These are phyloP conservation scores for Sceloporus undulatus DNA, from an alignment of 2,113 vertebrate genomes.

Conservation along the genomic window DNA sequence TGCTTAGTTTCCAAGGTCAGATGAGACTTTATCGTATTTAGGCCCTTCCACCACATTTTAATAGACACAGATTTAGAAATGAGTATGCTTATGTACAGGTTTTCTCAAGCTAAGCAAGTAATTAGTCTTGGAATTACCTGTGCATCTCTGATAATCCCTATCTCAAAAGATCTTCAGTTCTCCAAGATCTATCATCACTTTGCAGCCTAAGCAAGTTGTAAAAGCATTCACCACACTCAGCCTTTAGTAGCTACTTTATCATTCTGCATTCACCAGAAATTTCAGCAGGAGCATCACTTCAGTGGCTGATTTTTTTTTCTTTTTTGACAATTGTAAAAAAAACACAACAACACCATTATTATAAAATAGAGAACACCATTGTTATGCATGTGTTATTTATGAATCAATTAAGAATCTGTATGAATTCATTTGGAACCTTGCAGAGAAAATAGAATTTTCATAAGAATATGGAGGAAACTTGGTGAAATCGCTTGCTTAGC, in stretches of 20 bases:
- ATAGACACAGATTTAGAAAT: neutral
- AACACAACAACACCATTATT: neutral
- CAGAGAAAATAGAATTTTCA: neutral
- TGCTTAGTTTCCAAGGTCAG: no score
- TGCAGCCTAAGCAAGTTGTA: neutral
- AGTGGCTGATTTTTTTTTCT: neutral
- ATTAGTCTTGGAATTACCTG: conserved; percentile 22
- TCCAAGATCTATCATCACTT: neutral
- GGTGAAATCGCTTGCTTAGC: no score
- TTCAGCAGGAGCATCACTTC: neutral
- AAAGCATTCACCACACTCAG: neutral
- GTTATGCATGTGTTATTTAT: neutral
- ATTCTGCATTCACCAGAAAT: neutral
- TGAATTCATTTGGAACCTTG: neutral
- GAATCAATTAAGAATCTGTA: neutral
- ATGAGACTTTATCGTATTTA: no score
- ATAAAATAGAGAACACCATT: neutral
- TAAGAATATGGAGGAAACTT: neutral
- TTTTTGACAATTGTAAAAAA: neutral
- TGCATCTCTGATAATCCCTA: conserved; percentile 10
- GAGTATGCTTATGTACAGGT: neutral
- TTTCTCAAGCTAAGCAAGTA: neutral
- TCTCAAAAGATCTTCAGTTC: conserved; percentile 1
- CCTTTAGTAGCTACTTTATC: neutral
- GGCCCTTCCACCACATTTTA: neutral